Evolutionary conservation across 2,888 invertebrate species (phyloP).

Genomic region (Cantharis rufa): DNA sequence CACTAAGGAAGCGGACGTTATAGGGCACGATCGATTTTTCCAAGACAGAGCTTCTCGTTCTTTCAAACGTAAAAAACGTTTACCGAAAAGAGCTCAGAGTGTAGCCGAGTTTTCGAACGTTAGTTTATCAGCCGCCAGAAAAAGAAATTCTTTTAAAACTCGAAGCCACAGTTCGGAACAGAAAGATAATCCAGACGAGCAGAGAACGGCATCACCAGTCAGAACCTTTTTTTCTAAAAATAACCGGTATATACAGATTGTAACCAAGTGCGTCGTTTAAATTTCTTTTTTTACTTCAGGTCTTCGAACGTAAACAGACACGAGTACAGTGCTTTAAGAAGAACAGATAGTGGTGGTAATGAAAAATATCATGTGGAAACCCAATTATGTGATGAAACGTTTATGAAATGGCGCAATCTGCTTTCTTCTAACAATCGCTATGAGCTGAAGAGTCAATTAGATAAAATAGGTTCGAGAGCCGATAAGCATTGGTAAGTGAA

Average conservation of each 20-base stretch:
- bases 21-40: constrained; percentile 82
- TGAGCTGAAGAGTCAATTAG: constrained; percentile 76
- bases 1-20: constrained; percentile 65
- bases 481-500: constrained; percentile 80
- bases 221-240: constrained; percentile 66
- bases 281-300: constrained; percentile 48
- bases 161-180: constrained; percentile 70
- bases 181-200: constrained; percentile 58
- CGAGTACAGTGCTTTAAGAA: constrained; percentile 70
- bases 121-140: constrained; percentile 66
- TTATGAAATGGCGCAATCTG: constrained; percentile 68
- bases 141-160: constrained; percentile 64
- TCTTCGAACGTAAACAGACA: constrained; percentile 58
- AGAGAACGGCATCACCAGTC: constrained; percentile 65
- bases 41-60: constrained; percentile 65
- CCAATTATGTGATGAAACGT: constrained; percentile 67
- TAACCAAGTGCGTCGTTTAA: neutral
- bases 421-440: constrained; percentile 71
- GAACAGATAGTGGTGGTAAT: constrained; percentile 60
- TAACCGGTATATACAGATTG: constrained; percentile 10
- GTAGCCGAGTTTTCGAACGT: constrained; percentile 69
- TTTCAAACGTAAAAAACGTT: constrained; percentile 61
- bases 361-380: constrained; percentile 62
- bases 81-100: constrained; percentile 69
- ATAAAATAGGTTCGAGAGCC: constrained; percentile 80